phyloP scores from a whole-genome alignment of 2,797 vertebrate species.

The Octomys mimax region DNA sequence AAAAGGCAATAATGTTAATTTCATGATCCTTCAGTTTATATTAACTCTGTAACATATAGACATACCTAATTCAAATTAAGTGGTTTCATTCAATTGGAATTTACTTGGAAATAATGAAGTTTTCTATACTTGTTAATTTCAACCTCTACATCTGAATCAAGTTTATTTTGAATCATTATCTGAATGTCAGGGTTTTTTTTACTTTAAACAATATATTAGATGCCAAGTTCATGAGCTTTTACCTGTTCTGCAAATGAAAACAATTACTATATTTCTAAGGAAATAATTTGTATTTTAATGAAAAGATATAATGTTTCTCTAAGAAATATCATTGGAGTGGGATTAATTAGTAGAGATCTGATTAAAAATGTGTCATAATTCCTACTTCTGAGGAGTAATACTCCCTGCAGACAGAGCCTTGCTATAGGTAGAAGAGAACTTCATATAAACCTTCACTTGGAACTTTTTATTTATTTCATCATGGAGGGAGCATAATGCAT shows the following conservation, averaged over 20 bases:
- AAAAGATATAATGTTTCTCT: constrained; percentile 52
- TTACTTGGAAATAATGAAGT: constrained; percentile 18
- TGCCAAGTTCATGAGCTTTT: neutral
- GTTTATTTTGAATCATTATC: constrained; percentile 36
- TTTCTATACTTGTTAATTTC: constrained; percentile 14
- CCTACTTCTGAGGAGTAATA: constrained; percentile 56
- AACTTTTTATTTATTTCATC: constrained; percentile 63
- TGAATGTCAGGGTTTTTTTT: neutral
- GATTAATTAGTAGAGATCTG: constrained; percentile 72
- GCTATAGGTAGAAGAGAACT: constrained; percentile 19
- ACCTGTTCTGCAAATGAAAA: constrained; percentile 39
- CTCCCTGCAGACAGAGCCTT: constrained; percentile 27
- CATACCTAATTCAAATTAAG: constrained; percentile 55
- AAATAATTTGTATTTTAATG: constrained; percentile 52
- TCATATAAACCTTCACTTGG: neutral
- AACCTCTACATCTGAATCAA: constrained; percentile 20
- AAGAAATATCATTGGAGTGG: constrained; percentile 6
- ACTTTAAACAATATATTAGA: neutral
- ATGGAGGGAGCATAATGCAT: constrained; percentile 39
- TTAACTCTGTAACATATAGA: constrained; percentile 14
- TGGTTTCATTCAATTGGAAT: constrained; percentile 33
- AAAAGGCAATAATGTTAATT: constrained; percentile 52
- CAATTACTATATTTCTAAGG: constrained; percentile 12
- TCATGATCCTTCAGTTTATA: constrained; percentile 13
- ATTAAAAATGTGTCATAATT: constrained; percentile 69